A percentile compares a stretch with the other conserved stretches of the same genome.
Conservation (phyloP, 2,888 invertebrate species). For the Nomada ferruginata region DNA sequence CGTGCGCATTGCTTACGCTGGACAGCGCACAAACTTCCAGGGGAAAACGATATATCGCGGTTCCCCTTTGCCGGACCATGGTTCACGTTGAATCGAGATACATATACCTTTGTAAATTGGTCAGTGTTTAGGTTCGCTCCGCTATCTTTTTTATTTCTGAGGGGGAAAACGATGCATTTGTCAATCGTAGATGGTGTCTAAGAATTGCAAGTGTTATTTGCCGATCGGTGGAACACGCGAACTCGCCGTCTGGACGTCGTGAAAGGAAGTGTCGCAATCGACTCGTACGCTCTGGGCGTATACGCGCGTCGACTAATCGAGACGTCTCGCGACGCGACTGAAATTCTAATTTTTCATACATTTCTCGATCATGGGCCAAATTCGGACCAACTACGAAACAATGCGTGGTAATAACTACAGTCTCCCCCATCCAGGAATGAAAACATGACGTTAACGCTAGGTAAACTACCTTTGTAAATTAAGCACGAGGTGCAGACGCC, state of each 20-base stretch:
- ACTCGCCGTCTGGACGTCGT: slow-evolving; percentile 27
- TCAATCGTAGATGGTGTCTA: background rate
- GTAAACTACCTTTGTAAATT: slow-evolving; percentile 23
- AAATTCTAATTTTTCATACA: background rate
- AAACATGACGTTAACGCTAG: background rate
- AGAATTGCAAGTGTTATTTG: slow-evolving; percentile 22
- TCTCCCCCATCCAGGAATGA: no score
- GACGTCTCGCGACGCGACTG: background rate
- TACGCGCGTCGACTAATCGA: slow-evolving; percentile 23
- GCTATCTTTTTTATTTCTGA: no score
- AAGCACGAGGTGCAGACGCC: background rate
- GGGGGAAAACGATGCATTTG: background rate
- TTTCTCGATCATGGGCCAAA: background rate
- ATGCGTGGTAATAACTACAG: no score
- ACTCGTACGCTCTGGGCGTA: background rate
- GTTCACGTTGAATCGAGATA: background rate
- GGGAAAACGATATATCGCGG: background rate
- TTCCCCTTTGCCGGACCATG: slow-evolving; percentile 1
- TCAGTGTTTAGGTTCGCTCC: no score
- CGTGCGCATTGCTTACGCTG: slow-evolving; percentile 18
- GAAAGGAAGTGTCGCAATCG: slow-evolving; percentile 75
- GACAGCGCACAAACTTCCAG: slow-evolving; percentile 15
- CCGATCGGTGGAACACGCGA: slow-evolving; percentile 11
- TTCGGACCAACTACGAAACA: no score
- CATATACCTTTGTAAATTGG: no score